Base-by-base conservation (phyloP, 2,113 vertebrate species). In the Ageneiosus marmoratus region DNA sequence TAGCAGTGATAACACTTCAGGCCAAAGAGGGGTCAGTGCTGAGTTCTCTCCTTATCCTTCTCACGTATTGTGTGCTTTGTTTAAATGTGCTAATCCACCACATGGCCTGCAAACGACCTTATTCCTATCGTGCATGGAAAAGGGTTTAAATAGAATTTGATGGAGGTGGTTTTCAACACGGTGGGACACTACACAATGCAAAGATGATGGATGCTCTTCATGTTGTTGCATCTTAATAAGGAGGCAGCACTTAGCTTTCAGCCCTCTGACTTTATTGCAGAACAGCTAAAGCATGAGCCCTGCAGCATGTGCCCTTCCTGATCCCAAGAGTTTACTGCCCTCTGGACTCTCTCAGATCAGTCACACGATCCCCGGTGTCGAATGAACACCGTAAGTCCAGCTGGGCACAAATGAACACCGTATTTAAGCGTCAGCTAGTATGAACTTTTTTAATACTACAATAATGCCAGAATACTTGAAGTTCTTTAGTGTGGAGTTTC, bases 101-200 rank as follows among this genome's bases (percentile, higher is more conserved):
- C 72, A 32, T 83, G 84, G 77, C 84, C 86, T 72, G 86, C 51
- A 73, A 73, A 85, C 29, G 86, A 87, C 86, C 86, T 77, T 83
- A 77, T 85, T 72, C 82, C 81, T 87, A 73, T 76, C 46, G n/a
- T 60, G 65, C 34, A 20, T 11, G 9, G 51, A 55, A 55, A 41
- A 55, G 12, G 73, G 80, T 81, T 63, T 79, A 75, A 78, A 80
- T 83, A 63, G 70, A 67, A 58, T 83, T 83, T 72, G 75, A 85
- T 80, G 63, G 67, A 51, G 78, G 79, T 72, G 69, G 77, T 80
- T 76, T 83, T 77, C 50, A 22, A 32, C 77, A 58, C 74, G 29
- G 77, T 37, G 73, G 41, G 53, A 77, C 67, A 63, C 34, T 70
- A 50, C 74, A 85, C 83, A 85, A 85, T 80, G 50, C 69, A 62